Evolutionary conservation across 2,888 invertebrate species (phyloP).

Genomic region (Willowsia nigromaculata): DNA sequence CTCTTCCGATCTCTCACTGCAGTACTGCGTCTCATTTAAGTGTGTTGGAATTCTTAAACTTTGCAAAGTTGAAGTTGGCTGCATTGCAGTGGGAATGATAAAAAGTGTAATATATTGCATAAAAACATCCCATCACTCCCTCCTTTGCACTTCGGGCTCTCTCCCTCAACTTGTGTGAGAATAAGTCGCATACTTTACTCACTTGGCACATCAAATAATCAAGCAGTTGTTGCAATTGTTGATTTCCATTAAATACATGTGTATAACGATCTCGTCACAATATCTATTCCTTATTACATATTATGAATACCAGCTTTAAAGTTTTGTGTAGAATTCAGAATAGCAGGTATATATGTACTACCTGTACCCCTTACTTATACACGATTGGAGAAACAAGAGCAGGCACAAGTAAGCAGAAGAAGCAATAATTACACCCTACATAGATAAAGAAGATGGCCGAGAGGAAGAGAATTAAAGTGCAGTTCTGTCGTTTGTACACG

Average conservation of each 20-base stretch:
- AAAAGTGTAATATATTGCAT: neutral
- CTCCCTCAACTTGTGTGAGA: neutral
- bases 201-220: neutral
- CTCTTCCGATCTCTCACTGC: neutral
- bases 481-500: constrained; percentile 24
- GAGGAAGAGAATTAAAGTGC: constrained; percentile 67
- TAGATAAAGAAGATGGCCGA: constrained; percentile 72
- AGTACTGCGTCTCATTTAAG: too few species aligned
- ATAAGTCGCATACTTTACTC: neutral
- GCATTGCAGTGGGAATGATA: neutral
- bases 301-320: neutral
- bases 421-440: constrained; percentile 66
- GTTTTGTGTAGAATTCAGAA: too few species aligned
- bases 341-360: too few species aligned
- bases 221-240: neutral
- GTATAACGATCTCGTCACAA: neutral
- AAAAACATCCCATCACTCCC: neutral
- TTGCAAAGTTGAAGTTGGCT: neutral
- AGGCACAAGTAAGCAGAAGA: neutral
- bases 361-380: too few species aligned
- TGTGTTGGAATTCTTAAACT: neutral
- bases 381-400: constrained; percentile 27
- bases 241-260: neutral
- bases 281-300: neutral
- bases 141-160: neutral